Evolutionary conservation across 2,888 invertebrate species (phyloP), one percentile per base, ranked within the genome.

Genomic region (Callyntrura guangdongensis): DNA sequence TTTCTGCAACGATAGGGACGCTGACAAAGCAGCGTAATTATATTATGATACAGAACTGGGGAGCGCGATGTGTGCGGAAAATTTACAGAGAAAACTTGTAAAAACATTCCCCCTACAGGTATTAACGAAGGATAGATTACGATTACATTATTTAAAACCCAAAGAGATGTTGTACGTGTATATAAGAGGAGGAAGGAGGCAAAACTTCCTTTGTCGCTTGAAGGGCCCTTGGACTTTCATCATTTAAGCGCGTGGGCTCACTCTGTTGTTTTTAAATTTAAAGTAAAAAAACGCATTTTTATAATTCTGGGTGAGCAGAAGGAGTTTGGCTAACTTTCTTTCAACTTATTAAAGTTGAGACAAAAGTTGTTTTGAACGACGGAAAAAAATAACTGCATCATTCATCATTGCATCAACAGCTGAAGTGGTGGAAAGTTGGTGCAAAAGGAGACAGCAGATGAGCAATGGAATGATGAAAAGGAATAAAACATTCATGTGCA

Each of bases 391-490:
- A 67, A 6, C 25, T 25, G 14, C 11, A 27, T 25, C 67, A 27
- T 59, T 22, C 11, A 27, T 25, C 67, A 27, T 59, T 22, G 17
- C 61, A 64, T 3, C 56, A 56, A 17, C 36, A 53, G 77, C 2
- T 49, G 25, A 22, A 61, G 61, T 74, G 22, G 77, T 20, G n/a
- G 0, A 17, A 11, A 53, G 53, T 12, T 17, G 49, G 77, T 53
- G 36, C 72, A 22, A 3, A 20, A 17, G 77, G 53, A 53, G 53
- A 53, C 77, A 77, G 77, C 77, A 53, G 53, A 53, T 56, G 53
- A 53, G 22, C 47, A 77, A 77, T 77, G 53, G 53, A 77, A 74
- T 20, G 45, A 77, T 77, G 53, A 77, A 77, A 74, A 47, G 45
- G 20, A n/a, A 69, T n/a, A 69, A 74, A 77, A 3, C 53, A 53